Conservation (phyloP, 2,113 vertebrate genomes). For the Lepus americanus region DNA sequence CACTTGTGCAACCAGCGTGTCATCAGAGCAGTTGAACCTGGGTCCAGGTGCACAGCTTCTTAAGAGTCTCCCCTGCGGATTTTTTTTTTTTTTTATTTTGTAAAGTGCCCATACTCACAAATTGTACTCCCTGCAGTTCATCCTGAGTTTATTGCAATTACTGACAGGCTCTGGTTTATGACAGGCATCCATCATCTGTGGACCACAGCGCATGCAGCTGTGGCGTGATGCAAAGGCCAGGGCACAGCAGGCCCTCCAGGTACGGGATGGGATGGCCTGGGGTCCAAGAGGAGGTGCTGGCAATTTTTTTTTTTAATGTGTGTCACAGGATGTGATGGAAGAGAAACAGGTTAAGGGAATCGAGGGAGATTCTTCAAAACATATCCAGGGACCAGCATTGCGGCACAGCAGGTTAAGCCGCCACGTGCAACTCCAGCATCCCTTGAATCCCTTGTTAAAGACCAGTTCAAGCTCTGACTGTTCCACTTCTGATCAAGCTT, state of each 20-base stretch:
- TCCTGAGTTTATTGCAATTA: neutral
- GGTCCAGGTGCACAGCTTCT: neutral
- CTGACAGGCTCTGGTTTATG: neutral
- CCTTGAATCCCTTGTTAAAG: too few relatives aligned
- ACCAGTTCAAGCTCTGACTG: too few relatives aligned
- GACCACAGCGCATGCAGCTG: neutral
- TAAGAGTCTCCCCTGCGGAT: neutral
- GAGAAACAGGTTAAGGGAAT: neutral
- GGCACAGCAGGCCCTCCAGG: accelerated
- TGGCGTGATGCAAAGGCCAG: neutral
- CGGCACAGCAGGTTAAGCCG: too few relatives aligned
- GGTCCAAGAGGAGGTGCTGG: neutral
- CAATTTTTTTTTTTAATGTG: neutral
- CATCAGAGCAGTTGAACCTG: neutral
- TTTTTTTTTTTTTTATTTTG: neutral
- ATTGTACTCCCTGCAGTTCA: neutral
- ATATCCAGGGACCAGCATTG: too few relatives aligned
- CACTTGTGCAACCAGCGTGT: neutral
- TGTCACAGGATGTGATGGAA: neutral
- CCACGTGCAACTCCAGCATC: too few relatives aligned
- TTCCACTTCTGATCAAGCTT: too few relatives aligned
- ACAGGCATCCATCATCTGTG: neutral
- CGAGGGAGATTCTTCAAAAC: neutral
- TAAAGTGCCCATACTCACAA: neutral
- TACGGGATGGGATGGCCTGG: neutral